A percentile compares a stretch with the other conserved stretches of the same genome.
Evolutionary conservation across 2,113 vertebrate genomes (phyloP).

Genomic region (Leptodactylus fuscus): DNA sequence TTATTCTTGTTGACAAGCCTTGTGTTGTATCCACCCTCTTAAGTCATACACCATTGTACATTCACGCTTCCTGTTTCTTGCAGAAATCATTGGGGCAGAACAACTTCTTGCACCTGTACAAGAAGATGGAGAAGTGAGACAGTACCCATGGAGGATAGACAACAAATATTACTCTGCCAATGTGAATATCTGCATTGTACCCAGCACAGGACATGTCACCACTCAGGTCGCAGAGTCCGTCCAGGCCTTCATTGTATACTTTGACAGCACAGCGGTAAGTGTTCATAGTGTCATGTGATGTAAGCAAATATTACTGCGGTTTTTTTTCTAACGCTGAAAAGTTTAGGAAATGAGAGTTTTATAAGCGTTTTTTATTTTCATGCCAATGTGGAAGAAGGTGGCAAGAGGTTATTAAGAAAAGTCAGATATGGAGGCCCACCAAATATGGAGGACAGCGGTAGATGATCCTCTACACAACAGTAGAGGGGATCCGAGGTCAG

Average conservation of each 20-base stretch:
- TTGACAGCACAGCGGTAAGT: slow-evolving; percentile 89
- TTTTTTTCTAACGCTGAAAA: no score
- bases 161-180: slow-evolving; percentile 97
- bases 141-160: slow-evolving; percentile 96
- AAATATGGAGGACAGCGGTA: neutral
- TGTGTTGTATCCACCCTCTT: no score
- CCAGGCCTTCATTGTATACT: slow-evolving; percentile 93
- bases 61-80: slow-evolving; percentile 31
- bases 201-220: slow-evolving; percentile 80
- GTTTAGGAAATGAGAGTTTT: no score
- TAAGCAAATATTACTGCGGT: no score
- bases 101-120: slow-evolving; percentile 75
- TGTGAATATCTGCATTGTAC: slow-evolving; percentile 88
- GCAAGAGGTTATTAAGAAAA: no score
- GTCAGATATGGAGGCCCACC: no score
- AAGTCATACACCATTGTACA: neutral
- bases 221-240: slow-evolving; percentile 86
- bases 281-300: neutral
- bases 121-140: slow-evolving; percentile 75
- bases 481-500: neutral
- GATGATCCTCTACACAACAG: neutral
- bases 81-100: slow-evolving; percentile 85
- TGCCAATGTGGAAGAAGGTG: no score
- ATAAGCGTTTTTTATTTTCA: no score
- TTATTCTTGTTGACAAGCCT: no score